Evolutionary conservation across 2,113 vertebrate genomes (phyloP), one percentile per base, ranked within the genome.

Genomic region (Amazona guildingii): DNA sequence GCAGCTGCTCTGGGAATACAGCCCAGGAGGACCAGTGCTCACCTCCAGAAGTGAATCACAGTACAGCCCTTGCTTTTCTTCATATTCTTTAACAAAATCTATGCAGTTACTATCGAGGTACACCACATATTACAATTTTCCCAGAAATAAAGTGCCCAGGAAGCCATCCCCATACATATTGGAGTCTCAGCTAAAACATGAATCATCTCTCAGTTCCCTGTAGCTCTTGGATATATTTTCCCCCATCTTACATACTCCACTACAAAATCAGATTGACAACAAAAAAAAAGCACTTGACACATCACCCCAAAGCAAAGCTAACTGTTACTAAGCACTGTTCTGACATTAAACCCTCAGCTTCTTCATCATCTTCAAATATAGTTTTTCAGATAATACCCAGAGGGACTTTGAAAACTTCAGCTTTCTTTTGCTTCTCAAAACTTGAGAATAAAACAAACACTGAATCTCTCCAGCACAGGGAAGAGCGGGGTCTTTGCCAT

Each of bases 121-220:
- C 23, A 46, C 21, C 5, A 5, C 46, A 33, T n/a, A 27, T 31
- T 55, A 86, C 55, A 86, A 10, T 43, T 91, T 86, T 88, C 55
- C 81, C 76, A 78, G 91, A 95, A 95, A 72, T 72, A 83, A 94
- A 91, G 72, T 68, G 90, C 66, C 86, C 83, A 83, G 81, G 79
- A 67, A 91, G 55, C 55, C 76, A 82, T 86, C 41, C 84, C n/a
- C 6, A 4, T 57, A 67, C 24, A 49, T 68, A 55, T 9, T 59
- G 82, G 83, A 79, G 78, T 70, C 89, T 92, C 88, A 77, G 89
- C 73, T 92, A 90, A 96, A 97, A 96, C n/a, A 8, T 51, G 79
- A 95, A 95, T 89, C 83, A 93, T 95, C 91, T 97, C 80, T 80
- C 96, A 93, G 55, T 43, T 92, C 83, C 70, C 77, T 91, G 43